These are phyloP conservation scores for Oreocharis arfaki DNA, from an alignment of 2,113 vertebrate species.

Conservation along the genomic window DNA sequence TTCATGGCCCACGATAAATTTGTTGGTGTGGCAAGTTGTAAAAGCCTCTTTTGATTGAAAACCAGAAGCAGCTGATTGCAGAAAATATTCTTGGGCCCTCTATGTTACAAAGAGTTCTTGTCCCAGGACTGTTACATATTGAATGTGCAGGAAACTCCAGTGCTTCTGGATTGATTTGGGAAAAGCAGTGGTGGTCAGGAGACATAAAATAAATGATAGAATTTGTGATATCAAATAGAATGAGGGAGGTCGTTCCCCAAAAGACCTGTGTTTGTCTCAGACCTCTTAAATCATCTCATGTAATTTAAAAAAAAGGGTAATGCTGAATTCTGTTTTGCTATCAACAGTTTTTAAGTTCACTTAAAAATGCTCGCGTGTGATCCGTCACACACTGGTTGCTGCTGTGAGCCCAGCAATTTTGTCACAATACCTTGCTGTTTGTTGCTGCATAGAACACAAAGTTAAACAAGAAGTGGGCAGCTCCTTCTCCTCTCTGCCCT, in stretches of 20 bases:
- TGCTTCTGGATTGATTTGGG: background rate
- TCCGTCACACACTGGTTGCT: rapidly evolving
- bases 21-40: background rate
- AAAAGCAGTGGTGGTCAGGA: background rate
- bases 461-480: background rate
- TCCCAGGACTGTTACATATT: background rate
- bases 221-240: background rate
- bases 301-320: background rate
- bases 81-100: background rate
- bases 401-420: background rate
- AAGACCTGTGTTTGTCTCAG: background rate
- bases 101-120: background rate
- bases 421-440: background rate
- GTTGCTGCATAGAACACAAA: background rate
- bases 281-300: background rate
- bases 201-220: background rate
- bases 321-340: background rate
- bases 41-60: background rate
- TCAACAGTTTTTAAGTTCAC: background rate
- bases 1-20: background rate
- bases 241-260: background rate
- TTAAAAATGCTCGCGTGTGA: rapidly evolving
- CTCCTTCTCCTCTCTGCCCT: background rate
- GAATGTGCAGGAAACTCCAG: background rate
- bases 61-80: background rate